A percentile compares a stretch with the other conserved stretches of the same genome.
Conservation (phyloP, 2,888 invertebrate genomes). For the Dascillus cervinus region DNA sequence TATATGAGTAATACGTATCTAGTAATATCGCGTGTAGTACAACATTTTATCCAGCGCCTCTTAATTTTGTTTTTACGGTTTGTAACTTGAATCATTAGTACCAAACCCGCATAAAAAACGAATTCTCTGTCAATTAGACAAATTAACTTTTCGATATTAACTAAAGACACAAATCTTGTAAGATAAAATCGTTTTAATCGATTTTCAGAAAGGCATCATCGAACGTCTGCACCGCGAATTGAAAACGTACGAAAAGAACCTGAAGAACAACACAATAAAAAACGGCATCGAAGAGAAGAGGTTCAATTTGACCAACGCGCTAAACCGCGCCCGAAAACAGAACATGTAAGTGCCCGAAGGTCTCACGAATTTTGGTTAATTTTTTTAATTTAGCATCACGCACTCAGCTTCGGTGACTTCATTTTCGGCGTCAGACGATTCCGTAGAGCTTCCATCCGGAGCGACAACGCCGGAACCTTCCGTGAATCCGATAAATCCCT, state of each 20-base stretch:
- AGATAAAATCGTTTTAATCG: too few relatives aligned
- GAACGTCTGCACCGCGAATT: constrained; percentile 36
- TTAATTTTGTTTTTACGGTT: too few relatives aligned
- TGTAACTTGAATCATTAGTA: too few relatives aligned
- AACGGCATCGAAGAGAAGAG: constrained; percentile 35
- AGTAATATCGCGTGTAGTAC: too few relatives aligned
- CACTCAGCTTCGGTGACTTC: constrained; percentile 32
- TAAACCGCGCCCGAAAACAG: constrained; percentile 38
- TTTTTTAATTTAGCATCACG: constrained; percentile 20
- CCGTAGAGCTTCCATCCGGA: constrained; percentile 28
- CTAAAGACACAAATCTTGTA: too few relatives aligned
- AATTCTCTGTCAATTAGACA: neutral
- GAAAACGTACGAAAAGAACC: constrained; percentile 30
- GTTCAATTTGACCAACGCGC: constrained; percentile 33
- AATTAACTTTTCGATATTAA: constrained; percentile 3
- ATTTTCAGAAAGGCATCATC: constrained; percentile 34
- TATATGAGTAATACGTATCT: too few relatives aligned
- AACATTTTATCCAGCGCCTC: too few relatives aligned
- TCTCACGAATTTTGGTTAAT: constrained; percentile 2
- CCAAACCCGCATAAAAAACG: too few relatives aligned
- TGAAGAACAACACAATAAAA: constrained; percentile 31
- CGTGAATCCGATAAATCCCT: constrained; percentile 30
- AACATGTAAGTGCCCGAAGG: constrained; percentile 40
- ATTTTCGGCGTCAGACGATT: constrained; percentile 35
- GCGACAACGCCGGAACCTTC: constrained; percentile 31